Base-by-base conservation (phyloP, 1,140 invertebrate species). In the Matsumurasca onukii region DNA sequence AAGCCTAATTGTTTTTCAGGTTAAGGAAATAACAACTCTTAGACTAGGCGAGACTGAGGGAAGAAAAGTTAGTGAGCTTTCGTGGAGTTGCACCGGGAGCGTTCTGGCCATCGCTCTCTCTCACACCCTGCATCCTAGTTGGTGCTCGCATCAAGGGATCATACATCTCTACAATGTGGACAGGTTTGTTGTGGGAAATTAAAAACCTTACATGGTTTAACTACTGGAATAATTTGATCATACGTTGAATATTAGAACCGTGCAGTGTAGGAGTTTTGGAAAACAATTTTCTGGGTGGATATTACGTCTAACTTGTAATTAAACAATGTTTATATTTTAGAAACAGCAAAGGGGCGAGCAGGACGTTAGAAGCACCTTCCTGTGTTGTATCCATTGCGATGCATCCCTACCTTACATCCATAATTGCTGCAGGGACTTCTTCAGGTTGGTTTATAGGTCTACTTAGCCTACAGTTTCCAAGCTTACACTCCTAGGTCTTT, bases 81-180 rank as follows among this genome's bases (percentile, higher is more conserved):
- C 62, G 5, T 65, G 62, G 62, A 65, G 62, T 45, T 45, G 31
- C 31, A 65, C 62, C 20, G 62, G 62, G 3, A 65, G 39, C 48
- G 31, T 45, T 3, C 24, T 65, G 31, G 62, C 62, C 25, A 24
- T 65, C 20, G 62, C 62, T 2, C n/a, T 22, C 27, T 39, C 27
- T 20, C 39, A 39, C 17, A 9, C 31, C 17, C 20, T 45, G 22
- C 62, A 65, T 22, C 13, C 17, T 12, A 29, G 39, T 24, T 65
- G 62, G 62, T 65, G 62, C 27, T 2, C 27, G n/a, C 62, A 65
- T 24, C 31, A 45, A 17, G 62, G 62, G 34, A 5, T 9, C 31
- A 31, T 65, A n/a, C 2, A n/a, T 22, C 27, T 65, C 2, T 48
- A 65, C 31, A 65, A 65, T 27, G 31, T 65, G 24, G 62, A 65